Evolutionary conservation across 2,888 invertebrate species (phyloP), one percentile per base, ranked within the genome.

Genomic region (Drosophila parthenogenetica): DNA sequence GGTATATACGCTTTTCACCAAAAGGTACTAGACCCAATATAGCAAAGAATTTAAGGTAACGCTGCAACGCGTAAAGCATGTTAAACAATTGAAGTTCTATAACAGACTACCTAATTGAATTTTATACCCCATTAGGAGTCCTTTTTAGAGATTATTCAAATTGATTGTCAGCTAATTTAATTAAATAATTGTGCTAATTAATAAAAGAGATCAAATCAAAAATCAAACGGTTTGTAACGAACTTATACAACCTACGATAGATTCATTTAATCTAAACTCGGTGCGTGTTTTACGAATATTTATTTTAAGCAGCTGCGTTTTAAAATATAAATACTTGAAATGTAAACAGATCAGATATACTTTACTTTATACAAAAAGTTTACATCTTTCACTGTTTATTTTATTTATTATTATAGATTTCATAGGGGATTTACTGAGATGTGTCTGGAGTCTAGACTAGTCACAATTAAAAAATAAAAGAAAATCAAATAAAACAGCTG

Each of bases 1-100:
- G 74, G 2, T 37, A 22, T 1, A 17, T 8, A 3, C 43, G 48
- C 16, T 61, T 68, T 14, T 79, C 73, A 14, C 63, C 35, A 71
- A 74, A 89, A 29, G 90, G 90, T 46, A 88, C 83, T 4, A 90
- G 66, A 13, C 90, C 90, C 62, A 89, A 11, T 0, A 90, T 8
- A 19, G 81, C 87, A 16, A 82, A 80, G 60, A 75, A 90, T 50
- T 81, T 90, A 0, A 90, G 68, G 46, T 73, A 72, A 17, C 76
- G 59, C 19, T 88, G 81, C 55, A 84, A 62, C 32, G 59, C 59
- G 64, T 77, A 76, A 14, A 86, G 58, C 90, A 90, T 90, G 59
- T 39, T 22, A 4, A 16, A 10, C 4, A n/a, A 4, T 4, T 29
- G 17, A n/a, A 8, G 16, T 50, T 7, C 14, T 25, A 51, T 32